Evolutionary conservation across 2,888 invertebrate genomes (phyloP).

Genomic region (Prosopocoilus inquinatus): DNA sequence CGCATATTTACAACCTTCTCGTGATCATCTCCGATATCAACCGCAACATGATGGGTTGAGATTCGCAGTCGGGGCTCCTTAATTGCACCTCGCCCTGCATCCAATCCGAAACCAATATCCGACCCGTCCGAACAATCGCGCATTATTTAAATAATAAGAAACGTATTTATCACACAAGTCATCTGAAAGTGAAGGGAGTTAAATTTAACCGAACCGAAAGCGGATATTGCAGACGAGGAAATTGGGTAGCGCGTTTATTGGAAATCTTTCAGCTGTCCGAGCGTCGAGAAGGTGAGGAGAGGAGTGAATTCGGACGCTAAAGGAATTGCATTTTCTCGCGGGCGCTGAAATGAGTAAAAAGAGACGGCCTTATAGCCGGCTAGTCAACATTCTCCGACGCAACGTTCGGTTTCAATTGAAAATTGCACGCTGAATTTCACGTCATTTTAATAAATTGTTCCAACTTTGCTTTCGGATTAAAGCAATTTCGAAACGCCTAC

Average conservation of each 20-base stretch:
- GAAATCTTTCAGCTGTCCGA: slow-evolving; percentile 53
- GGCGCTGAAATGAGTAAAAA: slow-evolving; percentile 34
- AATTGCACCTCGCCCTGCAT: slow-evolving; percentile 21
- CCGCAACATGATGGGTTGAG: background rate
- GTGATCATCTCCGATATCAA: slow-evolving; percentile 10
- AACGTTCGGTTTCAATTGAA: background rate
- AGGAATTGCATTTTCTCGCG: slow-evolving; percentile 44
- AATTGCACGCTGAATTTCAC: background rate
- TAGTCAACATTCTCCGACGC: background rate
- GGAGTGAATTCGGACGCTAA: slow-evolving; percentile 36
- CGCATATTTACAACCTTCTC: slow-evolving; percentile 14
- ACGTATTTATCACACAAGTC: slow-evolving; percentile 45
- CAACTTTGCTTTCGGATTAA: no score
- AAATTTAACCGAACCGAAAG: slow-evolving; percentile 41
- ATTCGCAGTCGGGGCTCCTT: slow-evolving; percentile 11
- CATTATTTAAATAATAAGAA: slow-evolving; percentile 34
- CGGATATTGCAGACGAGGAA: slow-evolving; percentile 45
- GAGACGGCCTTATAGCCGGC: slow-evolving; percentile 22
- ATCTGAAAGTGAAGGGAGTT: slow-evolving; percentile 46
- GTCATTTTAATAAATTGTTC: no score
- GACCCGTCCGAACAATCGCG: slow-evolving; percentile 23
- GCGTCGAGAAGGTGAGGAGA: slow-evolving; percentile 39
- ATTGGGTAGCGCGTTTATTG: slow-evolving; percentile 52
- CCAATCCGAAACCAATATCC: slow-evolving; percentile 27
- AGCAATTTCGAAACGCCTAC: no score